Percentiles rank a stretch among this genome's conserved stretches.
Conservation (phyloP, 1,140 invertebrate species). For the Lerema accius region DNA sequence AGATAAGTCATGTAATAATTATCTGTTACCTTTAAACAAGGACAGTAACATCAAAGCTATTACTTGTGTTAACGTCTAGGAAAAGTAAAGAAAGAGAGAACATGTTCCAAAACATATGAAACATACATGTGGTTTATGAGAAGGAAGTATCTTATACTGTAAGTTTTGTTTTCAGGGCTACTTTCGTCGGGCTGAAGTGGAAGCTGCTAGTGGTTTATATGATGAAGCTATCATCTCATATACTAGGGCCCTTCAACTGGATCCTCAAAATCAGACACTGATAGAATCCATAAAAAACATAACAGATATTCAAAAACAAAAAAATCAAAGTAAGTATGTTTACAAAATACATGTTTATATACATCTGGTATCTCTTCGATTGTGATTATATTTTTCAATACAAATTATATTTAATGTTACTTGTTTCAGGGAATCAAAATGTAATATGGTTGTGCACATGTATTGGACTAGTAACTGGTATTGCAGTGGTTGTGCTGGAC, state of each 20-base stretch:
- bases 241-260: constrained; percentile 85
- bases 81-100: too few species aligned
- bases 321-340: constrained; percentile 74
- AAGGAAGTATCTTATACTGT: too few species aligned
- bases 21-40: too few species aligned
- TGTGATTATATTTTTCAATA: background rate
- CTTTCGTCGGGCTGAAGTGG: constrained; percentile 91
- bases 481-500: constrained; percentile 88
- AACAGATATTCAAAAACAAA: constrained; percentile 84
- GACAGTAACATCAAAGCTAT: too few species aligned
- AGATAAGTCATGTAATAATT: too few species aligned
- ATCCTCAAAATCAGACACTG: constrained; percentile 87
- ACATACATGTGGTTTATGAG: too few species aligned
- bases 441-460: constrained; percentile 90
- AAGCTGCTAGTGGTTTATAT: constrained; percentile 87
- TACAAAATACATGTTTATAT: too few species aligned
- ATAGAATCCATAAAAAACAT: constrained; percentile 86
- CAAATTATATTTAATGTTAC: too few species aligned
- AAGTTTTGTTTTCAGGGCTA: constrained; percentile 85
- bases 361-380: background rate
- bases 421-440: constrained; percentile 86
- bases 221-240: constrained; percentile 89
- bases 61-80: too few species aligned
- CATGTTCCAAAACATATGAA: too few species aligned
- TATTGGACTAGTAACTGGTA: constrained; percentile 88